Base-by-base conservation (phyloP, 2,888 invertebrate species). In the Pyrrhosoma nymphula region DNA sequence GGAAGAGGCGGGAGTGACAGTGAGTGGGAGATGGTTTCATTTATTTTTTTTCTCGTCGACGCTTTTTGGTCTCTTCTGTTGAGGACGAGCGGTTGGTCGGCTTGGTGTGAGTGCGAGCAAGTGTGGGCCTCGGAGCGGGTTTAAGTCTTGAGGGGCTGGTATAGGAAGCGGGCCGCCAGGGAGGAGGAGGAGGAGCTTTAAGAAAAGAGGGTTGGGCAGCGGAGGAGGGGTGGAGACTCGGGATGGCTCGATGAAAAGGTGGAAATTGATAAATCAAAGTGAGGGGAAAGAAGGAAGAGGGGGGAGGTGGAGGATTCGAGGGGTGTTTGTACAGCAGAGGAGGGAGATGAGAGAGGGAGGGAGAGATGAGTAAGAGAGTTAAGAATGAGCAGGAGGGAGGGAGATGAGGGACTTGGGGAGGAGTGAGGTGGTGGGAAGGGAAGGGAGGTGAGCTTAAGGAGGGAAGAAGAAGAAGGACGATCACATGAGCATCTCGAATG, bases 191-290 rank as follows among this genome's bases (percentile, higher is more conserved):
- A 69, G 69, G 23, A 69, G 69, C 26, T 30, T 30, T 4, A 26
- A 18, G 47, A 47, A 47, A 47, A 47, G 75, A 82, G 75, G 75
- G 75, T 18, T 82, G 82, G 35, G 82, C 82, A 82, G 23, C n/a
- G 23, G 14, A 69, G 69, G 35, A 35, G 16, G 82, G 35, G 82
- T 30, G 56, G 55, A 89, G 89, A 56, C 55, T 39, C 8, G 16
- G 89, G 89, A 89, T 55, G 56, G 47, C 89, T 56, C 55, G 89
- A 89, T 89, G 89, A 89, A 89, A 89, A 89, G 89, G 89, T 89
- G 89, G 89, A 89, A 89, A 89, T 89, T 89, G 89, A 89, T 89
- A 89, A 89, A 89, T 89, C 89, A 89, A 89, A 56, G n/a, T 55
- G 56, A 60, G 60, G 88, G 35, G 88, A 2, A 26, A 26, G 23